A percentile compares a stretch with the other conserved stretches of the same genome.
Conservation (phyloP, 2,888 invertebrate species). For the Drosophila recens region DNA sequence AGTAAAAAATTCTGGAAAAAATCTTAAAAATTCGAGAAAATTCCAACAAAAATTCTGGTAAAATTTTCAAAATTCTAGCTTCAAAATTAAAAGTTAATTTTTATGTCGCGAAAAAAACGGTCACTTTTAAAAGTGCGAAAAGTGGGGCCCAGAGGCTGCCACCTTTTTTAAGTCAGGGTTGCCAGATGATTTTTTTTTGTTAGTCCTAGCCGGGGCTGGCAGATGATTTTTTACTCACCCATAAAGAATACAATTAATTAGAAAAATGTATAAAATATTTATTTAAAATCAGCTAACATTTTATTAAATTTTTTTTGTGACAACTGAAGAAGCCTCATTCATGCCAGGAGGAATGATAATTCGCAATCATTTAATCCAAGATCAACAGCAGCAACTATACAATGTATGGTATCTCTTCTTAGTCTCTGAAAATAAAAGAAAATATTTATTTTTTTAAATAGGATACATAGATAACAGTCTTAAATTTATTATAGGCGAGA, state of each 20-base stretch:
- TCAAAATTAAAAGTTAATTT: too few relatives aligned
- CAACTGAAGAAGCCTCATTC: neutral
- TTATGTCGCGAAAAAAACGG: too few relatives aligned
- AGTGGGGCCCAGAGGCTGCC: too few relatives aligned
- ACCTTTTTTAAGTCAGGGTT: too few relatives aligned
- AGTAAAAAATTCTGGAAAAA: neutral
- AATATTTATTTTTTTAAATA: constrained; percentile 2
- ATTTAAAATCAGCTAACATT: constrained; percentile 1
- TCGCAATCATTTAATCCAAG: neutral
- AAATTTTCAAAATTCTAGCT: too few relatives aligned
- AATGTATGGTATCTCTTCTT: constrained; percentile 5
- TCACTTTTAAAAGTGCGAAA: too few relatives aligned
- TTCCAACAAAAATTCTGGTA: too few relatives aligned
- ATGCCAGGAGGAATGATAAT: constrained; percentile 12
- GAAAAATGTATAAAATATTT: neutral
- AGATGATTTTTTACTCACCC: too few relatives aligned
- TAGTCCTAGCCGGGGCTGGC: too few relatives aligned
- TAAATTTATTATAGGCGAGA: neutral
- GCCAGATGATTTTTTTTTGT: too few relatives aligned
- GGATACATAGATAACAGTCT: neutral
- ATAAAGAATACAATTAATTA: neutral
- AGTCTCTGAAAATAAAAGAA: constrained; percentile 34
- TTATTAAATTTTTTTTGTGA: neutral
- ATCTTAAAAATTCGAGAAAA: too few relatives aligned
- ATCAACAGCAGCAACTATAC: constrained; percentile 3